Percentiles rank a stretch among this genome's conserved stretches.
Conservation (phyloP, 2,888 invertebrate genomes). For the Nineta flava region DNA sequence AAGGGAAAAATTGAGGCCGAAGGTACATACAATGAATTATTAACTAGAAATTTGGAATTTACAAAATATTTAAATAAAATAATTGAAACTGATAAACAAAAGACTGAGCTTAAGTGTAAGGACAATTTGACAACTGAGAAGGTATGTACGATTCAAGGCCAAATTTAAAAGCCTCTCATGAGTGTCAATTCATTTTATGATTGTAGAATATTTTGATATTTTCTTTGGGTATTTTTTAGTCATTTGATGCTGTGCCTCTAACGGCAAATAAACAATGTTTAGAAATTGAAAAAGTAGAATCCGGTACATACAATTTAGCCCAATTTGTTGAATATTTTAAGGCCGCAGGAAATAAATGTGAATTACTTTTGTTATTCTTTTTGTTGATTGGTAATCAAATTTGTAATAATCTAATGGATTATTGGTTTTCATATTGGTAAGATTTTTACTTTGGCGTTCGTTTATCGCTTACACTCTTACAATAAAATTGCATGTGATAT, state of each 20-base stretch:
- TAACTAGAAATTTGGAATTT: not conserved
- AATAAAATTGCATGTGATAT: too few species aligned
- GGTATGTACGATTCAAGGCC: not conserved
- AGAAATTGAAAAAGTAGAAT: conserved; percentile 28
- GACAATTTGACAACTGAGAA: not conserved
- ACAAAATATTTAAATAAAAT: not conserved
- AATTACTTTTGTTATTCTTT: conserved; percentile 31
- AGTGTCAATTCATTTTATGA: not conserved
- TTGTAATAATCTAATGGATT: conserved; percentile 50
- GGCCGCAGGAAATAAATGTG: conserved; percentile 37
- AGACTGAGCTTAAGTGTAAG: not conserved
- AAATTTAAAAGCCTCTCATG: not conserved
- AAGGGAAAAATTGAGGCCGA: conserved; percentile 45
- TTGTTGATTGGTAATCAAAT: conserved; percentile 41
- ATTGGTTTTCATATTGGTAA: conserved; percentile 59
- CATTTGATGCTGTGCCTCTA: not conserved
- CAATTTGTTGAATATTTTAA: conserved; percentile 34
- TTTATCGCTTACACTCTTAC: too few species aligned
- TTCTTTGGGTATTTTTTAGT: not conserved
- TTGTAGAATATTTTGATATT: not conserved
- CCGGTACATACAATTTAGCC: conserved; percentile 42
- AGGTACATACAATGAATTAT: conserved; percentile 33
- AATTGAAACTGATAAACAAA: not conserved
- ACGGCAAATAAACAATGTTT: not conserved
- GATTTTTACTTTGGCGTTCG: too few species aligned